Evolutionary conservation across 2,113 vertebrate genomes (phyloP).

Genomic region (Spermophilus dauricus): DNA sequence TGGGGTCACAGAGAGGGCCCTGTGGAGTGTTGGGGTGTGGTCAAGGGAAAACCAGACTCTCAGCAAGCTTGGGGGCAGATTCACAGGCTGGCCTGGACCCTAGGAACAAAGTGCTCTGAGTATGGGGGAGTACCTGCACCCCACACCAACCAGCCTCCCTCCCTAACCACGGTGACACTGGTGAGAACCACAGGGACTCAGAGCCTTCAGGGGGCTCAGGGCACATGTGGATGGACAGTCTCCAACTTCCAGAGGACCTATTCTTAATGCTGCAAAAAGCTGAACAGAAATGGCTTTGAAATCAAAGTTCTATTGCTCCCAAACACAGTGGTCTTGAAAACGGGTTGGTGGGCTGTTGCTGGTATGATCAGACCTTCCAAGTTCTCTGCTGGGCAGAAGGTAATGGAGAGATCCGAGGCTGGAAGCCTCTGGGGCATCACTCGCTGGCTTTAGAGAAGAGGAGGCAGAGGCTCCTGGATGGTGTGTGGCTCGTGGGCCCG

Average conservation of each 20-base stretch:
- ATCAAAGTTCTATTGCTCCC: neutral
- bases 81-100: neutral
- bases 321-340: too few relatives aligned
- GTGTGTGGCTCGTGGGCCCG: rapidly evolving
- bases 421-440: too few relatives aligned
- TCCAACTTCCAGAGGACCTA: neutral
- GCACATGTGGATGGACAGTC: rapidly evolving
- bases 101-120: neutral
- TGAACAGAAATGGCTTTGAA: neutral
- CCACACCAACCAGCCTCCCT: rapidly evolving
- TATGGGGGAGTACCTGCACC: rapidly evolving
- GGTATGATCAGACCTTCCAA: rapidly evolving
- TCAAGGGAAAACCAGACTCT: neutral
- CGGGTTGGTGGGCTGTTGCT: rapidly evolving
- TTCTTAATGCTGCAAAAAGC: neutral
- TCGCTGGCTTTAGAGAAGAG: neutral
- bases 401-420: neutral
- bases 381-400: neutral
- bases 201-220: rapidly evolving
- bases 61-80: neutral
- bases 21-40: rapidly evolving
- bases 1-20: neutral
- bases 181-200: rapidly evolving
- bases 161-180: rapidly evolving
- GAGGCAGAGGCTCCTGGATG: neutral